Evolutionary conservation across 2,888 invertebrate species (phyloP).

Genomic region (Himalopsyche kuldschensis): DNA sequence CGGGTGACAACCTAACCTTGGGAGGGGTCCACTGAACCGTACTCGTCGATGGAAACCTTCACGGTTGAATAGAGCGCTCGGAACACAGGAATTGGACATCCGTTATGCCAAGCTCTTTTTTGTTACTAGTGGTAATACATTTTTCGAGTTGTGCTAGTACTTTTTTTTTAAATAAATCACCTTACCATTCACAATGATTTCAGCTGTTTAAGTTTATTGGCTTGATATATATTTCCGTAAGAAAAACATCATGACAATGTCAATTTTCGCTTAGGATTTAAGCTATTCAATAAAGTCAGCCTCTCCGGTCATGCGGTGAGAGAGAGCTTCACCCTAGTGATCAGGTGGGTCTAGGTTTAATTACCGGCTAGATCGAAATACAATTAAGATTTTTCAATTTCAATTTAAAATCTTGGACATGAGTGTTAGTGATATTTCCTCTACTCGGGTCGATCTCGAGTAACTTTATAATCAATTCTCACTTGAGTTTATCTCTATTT

Average conservation of each 20-base stretch:
- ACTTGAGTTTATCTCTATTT: too few relatives aligned
- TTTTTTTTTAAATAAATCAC: background rate
- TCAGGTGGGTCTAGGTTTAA: too few relatives aligned
- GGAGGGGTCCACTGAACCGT: constrained; percentile 22
- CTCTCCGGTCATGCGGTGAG: too few relatives aligned
- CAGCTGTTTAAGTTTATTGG: background rate
- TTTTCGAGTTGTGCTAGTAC: background rate
- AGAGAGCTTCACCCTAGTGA: too few relatives aligned
- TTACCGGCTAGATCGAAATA: too few relatives aligned
- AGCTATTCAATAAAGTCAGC: background rate
- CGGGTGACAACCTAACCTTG: constrained; percentile 8
- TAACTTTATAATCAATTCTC: too few relatives aligned
- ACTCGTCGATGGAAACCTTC: constrained; percentile 19
- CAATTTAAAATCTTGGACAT: too few relatives aligned
- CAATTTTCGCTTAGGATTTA: background rate
- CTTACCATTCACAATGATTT: background rate
- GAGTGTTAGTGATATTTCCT: too few relatives aligned
- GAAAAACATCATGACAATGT: background rate
- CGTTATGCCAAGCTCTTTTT: constrained; percentile 3
- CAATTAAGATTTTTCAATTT: too few relatives aligned
- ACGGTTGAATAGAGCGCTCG: constrained; percentile 12
- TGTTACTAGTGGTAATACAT: background rate
- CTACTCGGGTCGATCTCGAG: too few relatives aligned
- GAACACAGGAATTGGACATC: constrained; percentile 24
- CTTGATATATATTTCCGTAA: background rate